A percentile compares a stretch with the other conserved stretches of the same genome.
phyloP scores from a whole-genome alignment of 2,797 vertebrate genomes.

The Esox masquinongy region DNA sequence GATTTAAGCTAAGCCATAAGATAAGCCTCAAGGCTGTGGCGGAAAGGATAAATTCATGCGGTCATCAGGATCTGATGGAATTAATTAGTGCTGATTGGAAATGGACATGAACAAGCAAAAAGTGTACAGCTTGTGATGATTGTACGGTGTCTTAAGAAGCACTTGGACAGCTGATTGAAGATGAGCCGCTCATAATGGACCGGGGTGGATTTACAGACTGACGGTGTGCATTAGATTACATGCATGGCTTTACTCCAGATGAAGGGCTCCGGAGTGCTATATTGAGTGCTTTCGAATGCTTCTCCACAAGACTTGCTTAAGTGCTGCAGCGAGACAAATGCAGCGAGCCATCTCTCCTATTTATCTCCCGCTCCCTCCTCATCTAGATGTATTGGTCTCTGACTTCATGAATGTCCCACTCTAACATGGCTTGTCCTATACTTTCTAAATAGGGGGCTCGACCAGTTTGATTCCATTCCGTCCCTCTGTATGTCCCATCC shows the following conservation, averaged over 20 bases:
- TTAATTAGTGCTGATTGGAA: background rate
- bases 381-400: background rate
- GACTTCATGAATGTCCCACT: background rate
- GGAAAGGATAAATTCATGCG: background rate
- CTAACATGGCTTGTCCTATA: background rate
- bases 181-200: background rate
- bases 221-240: background rate
- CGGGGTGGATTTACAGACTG: background rate
- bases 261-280: background rate
- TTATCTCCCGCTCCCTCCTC: background rate
- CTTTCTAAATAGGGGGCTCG: background rate
- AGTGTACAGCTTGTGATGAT: background rate
- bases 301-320: background rate
- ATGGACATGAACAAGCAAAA: too few relatives aligned
- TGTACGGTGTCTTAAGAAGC: background rate
- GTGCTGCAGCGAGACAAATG: background rate
- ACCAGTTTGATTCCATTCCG: background rate
- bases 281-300: background rate
- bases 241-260: background rate
- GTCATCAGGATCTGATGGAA: background rate
- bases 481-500: too few relatives aligned
- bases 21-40: background rate
- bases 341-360: background rate
- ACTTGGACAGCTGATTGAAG: constrained; percentile 1
- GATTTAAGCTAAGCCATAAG: background rate